Conservation (phyloP, 2,797 vertebrate genomes). For the Poecilia picta region DNA sequence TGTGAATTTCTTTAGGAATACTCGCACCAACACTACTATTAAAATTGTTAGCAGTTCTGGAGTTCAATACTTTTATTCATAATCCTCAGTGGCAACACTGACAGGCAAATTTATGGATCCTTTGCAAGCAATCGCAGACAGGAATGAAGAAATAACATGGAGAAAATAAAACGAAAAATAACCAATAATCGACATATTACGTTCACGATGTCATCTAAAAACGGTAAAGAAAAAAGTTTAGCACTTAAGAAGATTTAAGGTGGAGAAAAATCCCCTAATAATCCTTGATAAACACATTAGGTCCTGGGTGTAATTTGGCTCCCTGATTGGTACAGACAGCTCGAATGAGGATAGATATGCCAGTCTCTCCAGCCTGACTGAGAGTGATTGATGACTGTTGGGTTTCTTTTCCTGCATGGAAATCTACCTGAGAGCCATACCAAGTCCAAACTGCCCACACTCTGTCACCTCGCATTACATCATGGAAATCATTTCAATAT, state of each 20-base stretch:
- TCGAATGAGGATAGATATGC: constrained; percentile 78
- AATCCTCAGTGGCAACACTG: constrained; percentile 36
- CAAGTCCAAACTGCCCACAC: not conserved
- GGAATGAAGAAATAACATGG: not conserved
- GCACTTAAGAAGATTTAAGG: constrained; percentile 60
- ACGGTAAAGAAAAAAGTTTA: constrained; percentile 24
- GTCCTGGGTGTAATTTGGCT: constrained; percentile 51
- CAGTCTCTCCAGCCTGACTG: constrained; percentile 62
- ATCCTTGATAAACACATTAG: constrained; percentile 57
- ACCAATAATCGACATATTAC: constrained; percentile 27
- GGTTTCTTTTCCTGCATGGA: constrained; percentile 30
- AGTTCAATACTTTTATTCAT: constrained; percentile 35
- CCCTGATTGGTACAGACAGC: constrained; percentile 75
- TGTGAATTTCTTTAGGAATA: not conserved
- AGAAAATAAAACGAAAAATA: not conserved
- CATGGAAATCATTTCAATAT: constrained; percentile 1
- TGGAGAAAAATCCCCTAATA: constrained; percentile 40
- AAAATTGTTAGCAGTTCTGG: not conserved
- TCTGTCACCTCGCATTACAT: not conserved
- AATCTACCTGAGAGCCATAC: constrained; percentile 40
- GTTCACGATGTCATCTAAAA: constrained; percentile 39
- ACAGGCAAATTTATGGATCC: constrained; percentile 22
- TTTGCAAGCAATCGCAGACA: constrained; percentile 22
- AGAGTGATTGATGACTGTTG: constrained; percentile 77
- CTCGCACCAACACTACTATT: not conserved